A percentile compares a stretch with the other conserved stretches of the same genome.
Evolutionary conservation across 2,888 invertebrate species (phyloP).

Genomic region (Emmelina monodactyla): DNA sequence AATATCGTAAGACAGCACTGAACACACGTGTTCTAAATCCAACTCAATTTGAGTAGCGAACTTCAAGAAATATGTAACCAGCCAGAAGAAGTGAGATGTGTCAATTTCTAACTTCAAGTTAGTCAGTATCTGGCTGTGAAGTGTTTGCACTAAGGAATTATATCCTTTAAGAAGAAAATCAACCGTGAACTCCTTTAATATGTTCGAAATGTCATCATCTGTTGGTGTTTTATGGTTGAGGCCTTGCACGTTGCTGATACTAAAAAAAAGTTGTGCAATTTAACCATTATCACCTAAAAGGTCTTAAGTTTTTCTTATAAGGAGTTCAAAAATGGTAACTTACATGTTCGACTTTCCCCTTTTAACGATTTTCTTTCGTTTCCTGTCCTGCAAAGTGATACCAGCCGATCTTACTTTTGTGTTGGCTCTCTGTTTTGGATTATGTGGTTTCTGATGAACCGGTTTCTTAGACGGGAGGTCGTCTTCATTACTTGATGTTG

Average conservation of each 20-base stretch:
- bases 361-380: conserved; percentile 75
- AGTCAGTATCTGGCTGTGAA: conserved; percentile 70
- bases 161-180: conserved; percentile 81
- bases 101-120: conserved; percentile 68
- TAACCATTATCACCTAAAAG: no score
- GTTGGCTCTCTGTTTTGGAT: conserved; percentile 51
- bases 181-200: conserved; percentile 81
- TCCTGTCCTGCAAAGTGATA: conserved; percentile 52
- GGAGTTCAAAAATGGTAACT: no score
- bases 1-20: conserved; percentile 73
- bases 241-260: conserved; percentile 75
- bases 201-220: conserved; percentile 77
- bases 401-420: conserved; percentile 33
- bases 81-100: conserved; percentile 83
- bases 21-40: conserved; percentile 72
- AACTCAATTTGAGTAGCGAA: conserved; percentile 79
- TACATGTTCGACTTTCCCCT: conserved; percentile 72
- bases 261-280: no score
- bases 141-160: conserved; percentile 69
- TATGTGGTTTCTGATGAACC: conserved; percentile 71
- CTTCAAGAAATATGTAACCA: conserved; percentile 80
- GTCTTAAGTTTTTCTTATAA: no score
- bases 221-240: conserved; percentile 73
- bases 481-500: conserved; percentile 80
- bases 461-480: conserved; percentile 69